Evolutionary conservation across 1,140 invertebrate species (phyloP).

Genomic region (Zelostemma sp.): DNA sequence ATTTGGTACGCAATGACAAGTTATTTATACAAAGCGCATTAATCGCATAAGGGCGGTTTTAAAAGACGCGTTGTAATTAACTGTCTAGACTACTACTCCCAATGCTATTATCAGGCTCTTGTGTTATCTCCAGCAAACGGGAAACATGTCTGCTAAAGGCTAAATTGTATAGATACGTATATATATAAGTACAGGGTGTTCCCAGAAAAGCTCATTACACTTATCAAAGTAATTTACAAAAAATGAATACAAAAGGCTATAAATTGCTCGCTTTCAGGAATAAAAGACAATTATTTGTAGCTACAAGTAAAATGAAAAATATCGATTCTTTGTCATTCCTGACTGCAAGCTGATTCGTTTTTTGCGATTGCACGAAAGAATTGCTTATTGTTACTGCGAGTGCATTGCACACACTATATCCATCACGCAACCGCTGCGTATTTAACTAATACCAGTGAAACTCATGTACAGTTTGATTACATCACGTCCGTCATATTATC

Average conservation of each 20-base stretch:
- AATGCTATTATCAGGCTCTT: conserved; percentile 4
- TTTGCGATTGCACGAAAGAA: too few relatives aligned
- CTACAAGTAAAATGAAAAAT: too few relatives aligned
- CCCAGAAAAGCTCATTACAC: neutral
- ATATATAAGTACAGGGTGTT: neutral
- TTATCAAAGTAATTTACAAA: neutral
- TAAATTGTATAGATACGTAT: neutral
- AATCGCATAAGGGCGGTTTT: conserved; percentile 5
- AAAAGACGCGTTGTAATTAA: conserved; percentile 5
- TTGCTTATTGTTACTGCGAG: too few relatives aligned
- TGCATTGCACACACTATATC: too few relatives aligned
- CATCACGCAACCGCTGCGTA: too few relatives aligned
- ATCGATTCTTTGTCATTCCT: too few relatives aligned
- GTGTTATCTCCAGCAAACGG: conserved; percentile 8
- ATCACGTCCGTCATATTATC: too few relatives aligned
- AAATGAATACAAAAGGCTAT: neutral
- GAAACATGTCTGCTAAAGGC: conserved; percentile 2
- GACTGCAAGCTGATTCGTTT: too few relatives aligned
- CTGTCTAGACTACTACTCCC: conserved; percentile 7
- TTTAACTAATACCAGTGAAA: too few relatives aligned
- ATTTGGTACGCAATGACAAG: neutral
- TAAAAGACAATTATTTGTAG: neutral
- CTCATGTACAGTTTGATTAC: too few relatives aligned
- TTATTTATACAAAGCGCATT: conserved; percentile 1
- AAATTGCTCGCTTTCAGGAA: neutral